Conservation (phyloP, 1,140 invertebrate genomes). For the Eufriesea mexicana region DNA sequence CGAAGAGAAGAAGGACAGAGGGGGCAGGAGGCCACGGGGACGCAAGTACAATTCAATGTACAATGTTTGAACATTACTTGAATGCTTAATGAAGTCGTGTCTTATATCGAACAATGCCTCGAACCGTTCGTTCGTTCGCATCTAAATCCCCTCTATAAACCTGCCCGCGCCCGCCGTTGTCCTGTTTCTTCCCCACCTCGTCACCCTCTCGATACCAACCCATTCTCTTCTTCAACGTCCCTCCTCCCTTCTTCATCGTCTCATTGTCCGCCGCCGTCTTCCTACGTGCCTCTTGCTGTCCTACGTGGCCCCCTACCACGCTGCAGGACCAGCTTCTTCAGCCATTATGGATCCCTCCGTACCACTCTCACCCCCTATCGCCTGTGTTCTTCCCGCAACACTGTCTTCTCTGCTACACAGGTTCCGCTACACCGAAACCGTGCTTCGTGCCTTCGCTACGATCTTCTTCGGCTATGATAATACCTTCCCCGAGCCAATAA, state of each 20-base stretch:
- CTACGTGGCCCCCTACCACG: conserved; percentile 30
- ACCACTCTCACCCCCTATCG: conserved; percentile 33
- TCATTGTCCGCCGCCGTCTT: not conserved
- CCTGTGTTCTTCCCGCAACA: conserved; percentile 10
- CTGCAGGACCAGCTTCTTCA: conserved; percentile 2
- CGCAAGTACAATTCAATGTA: conserved; percentile 72
- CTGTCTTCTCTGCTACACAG: conserved; percentile 32
- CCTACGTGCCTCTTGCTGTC: conserved; percentile 38
- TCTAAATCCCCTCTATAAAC: conserved; percentile 69
- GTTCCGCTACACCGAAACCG: conserved; percentile 42
- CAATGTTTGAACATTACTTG: conserved; percentile 80
- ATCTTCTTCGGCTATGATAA: conserved; percentile 62
- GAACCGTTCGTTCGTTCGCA: conserved; percentile 71
- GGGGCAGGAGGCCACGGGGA: conserved; percentile 38
- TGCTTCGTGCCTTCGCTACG: conserved; percentile 37
- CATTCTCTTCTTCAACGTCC: conserved; percentile 51
- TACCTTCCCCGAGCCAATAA: conserved; percentile 62
- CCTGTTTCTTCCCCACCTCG: conserved; percentile 41
- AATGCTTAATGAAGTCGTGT: conserved; percentile 80
- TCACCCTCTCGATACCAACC: conserved; percentile 58
- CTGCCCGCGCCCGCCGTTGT: conserved; percentile 44
- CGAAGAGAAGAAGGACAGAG: not conserved
- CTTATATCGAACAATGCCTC: conserved; percentile 80
- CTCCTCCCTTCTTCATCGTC: not conserved
- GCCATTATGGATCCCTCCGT: conserved; percentile 47